Evolutionary conservation across 2,113 vertebrate genomes (phyloP).

Genomic region (Diglossa brunneiventris): DNA sequence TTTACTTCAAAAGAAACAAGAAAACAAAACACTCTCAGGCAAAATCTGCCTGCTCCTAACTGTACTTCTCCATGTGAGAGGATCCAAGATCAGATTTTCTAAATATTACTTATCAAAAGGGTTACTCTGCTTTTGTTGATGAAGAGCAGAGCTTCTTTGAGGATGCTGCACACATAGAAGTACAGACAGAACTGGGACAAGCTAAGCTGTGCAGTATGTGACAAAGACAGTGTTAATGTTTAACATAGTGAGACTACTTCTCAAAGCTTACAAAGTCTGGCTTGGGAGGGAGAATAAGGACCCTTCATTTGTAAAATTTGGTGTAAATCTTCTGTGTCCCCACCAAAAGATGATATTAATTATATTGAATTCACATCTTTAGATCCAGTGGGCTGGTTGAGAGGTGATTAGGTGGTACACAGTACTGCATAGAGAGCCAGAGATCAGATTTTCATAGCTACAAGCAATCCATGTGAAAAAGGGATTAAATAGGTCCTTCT

Average conservation of each 20-base stretch:
- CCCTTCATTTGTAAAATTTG: not conserved
- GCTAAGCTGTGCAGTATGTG: not conserved
- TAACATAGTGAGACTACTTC: not conserved
- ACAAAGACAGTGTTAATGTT: not conserved
- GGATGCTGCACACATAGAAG: not conserved
- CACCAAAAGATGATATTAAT: not conserved
- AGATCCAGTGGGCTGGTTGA: not conserved
- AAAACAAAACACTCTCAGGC: not conserved
- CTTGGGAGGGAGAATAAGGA: not conserved
- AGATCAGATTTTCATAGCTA: not conserved
- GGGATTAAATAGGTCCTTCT: not conserved
- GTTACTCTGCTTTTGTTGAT: not conserved
- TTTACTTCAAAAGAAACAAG: conserved; percentile 44
- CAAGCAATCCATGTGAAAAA: not conserved
- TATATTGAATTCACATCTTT: not conserved
- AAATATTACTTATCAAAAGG: not conserved
- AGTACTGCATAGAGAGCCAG: not conserved
- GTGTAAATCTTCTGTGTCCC: not conserved
- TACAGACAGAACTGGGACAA: not conserved
- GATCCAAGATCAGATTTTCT: not conserved
- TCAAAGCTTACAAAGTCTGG: not conserved
- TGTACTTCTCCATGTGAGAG: not conserved
- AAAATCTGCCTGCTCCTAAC: not conserved
- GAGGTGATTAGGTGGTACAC: not conserved
- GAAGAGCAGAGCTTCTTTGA: not conserved